Percentiles rank a stretch among this genome's conserved stretches.
These are phyloP conservation scores for Procapra przewalskii DNA, from an alignment of 2,113 vertebrate species.

Conservation along the genomic window DNA sequence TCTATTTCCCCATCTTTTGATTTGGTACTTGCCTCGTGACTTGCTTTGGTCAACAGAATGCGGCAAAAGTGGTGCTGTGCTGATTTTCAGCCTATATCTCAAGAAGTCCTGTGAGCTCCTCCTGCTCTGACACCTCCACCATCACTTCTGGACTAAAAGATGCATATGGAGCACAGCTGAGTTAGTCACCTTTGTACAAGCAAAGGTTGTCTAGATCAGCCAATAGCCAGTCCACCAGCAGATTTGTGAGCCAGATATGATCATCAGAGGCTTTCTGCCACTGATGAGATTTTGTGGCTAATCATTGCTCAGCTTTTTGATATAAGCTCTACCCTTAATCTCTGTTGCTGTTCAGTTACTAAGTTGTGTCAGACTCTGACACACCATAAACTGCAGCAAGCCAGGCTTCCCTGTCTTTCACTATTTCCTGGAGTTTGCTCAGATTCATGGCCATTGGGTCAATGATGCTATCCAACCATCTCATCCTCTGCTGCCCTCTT, in stretches of 20 bases:
- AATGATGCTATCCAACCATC: background rate
- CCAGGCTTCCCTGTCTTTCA: background rate
- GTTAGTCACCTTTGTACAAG: fast-evolving
- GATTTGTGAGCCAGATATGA: background rate
- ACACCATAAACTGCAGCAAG: background rate
- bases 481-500: background rate
- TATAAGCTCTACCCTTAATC: background rate
- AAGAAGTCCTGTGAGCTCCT: background rate
- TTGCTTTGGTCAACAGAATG: background rate
- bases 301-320: background rate
- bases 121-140: background rate
- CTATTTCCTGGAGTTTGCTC: background rate
- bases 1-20: background rate
- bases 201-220: background rate
- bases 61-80: background rate
- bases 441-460: background rate
- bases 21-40: background rate
- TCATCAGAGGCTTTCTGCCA: background rate
- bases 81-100: background rate
- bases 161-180: background rate
- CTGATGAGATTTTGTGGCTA: background rate
- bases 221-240: background rate
- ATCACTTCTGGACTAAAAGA: background rate
- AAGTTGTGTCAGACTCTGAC: background rate
- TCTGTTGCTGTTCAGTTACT: background rate